A percentile compares a stretch with the other conserved stretches of the same genome.
Conservation (phyloP, 2,113 vertebrate species). For the Coregonus clupeaformis region DNA sequence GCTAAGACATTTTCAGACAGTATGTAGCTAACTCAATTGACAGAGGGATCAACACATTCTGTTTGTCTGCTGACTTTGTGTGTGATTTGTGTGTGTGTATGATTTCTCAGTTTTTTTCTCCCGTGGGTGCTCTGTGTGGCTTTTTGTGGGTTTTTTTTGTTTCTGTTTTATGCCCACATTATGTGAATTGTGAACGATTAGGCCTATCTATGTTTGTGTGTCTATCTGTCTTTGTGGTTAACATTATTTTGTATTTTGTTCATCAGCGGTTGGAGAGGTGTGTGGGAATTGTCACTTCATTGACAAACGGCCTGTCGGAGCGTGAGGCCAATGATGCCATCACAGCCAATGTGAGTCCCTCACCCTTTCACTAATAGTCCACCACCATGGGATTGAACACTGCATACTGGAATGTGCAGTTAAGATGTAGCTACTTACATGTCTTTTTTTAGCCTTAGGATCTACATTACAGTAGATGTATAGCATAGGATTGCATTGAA, state of each 20-base stretch:
- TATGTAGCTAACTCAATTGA: no score
- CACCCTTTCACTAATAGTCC: background rate
- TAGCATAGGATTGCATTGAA: no score
- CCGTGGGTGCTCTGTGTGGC: background rate
- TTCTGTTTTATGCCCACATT: background rate
- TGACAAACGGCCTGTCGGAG: slow-evolving; percentile 87
- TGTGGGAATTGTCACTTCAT: slow-evolving; percentile 79
- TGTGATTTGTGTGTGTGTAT: slow-evolving; percentile 20
- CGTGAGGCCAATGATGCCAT: slow-evolving; percentile 92
- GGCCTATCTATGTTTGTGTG: background rate
- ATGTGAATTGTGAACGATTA: no score
- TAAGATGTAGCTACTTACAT: no score
- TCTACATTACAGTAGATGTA: no score
- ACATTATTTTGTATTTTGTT: background rate
- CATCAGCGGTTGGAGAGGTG: slow-evolving; percentile 86
- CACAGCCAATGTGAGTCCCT: slow-evolving; percentile 85
- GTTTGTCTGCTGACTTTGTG: background rate
- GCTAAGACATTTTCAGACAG: no score
- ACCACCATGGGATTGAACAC: background rate
- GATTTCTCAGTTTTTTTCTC: background rate
- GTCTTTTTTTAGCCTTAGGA: no score
- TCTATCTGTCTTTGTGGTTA: background rate
- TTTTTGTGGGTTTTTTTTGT: background rate
- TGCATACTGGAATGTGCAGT: no score
- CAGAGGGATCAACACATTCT: background rate